Conservation (phyloP, 2,113 vertebrate species). For the Lipophrys pholis region DNA sequence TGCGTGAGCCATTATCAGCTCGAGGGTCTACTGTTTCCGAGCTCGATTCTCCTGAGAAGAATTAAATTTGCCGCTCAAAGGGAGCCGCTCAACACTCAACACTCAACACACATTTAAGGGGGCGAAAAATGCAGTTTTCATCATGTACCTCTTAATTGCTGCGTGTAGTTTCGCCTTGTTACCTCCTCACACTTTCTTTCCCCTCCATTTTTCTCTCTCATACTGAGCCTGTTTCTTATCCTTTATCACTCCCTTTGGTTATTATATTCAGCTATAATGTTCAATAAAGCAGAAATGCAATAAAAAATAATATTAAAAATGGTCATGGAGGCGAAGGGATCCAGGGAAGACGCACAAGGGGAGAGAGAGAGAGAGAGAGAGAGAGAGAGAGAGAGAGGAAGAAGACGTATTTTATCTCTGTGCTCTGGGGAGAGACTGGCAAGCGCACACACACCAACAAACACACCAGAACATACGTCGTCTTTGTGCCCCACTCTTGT, state of each 20-base stretch:
- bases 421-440: conserved; percentile 11
- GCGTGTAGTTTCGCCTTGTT: neutral
- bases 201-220: neutral
- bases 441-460: neutral
- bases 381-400: too few relatives aligned
- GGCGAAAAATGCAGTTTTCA: neutral
- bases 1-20: neutral
- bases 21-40: neutral
- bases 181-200: neutral
- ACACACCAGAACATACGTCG: neutral
- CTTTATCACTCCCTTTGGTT: conserved; percentile 39
- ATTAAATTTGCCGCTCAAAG: neutral
- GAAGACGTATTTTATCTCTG: conserved; percentile 11
- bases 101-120: too few relatives aligned
- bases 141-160: neutral
- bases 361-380: neutral
- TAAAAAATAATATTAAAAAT: conserved; percentile 57
- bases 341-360: conserved; percentile 18
- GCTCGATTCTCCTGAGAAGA: neutral
- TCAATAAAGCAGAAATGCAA: conserved; percentile 52
- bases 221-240: conserved; percentile 1
- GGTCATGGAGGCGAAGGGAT: conserved; percentile 14
- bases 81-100: neutral
- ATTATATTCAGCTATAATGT: conserved; percentile 39
- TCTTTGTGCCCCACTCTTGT: conserved; percentile 20